Conservation (phyloP, 1,140 invertebrate genomes). For the Cheumatopsyche charites region DNA sequence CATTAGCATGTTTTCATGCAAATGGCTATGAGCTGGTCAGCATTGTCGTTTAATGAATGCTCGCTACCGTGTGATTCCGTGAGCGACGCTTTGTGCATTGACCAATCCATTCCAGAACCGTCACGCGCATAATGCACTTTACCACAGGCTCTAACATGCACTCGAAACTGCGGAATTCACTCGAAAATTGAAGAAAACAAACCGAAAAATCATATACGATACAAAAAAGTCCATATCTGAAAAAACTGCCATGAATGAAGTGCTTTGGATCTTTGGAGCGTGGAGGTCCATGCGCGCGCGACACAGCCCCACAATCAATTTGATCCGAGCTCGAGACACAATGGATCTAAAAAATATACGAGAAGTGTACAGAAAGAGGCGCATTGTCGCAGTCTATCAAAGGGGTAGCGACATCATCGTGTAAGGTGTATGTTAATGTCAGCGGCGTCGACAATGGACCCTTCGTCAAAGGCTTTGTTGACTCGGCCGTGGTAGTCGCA, state of each 20-base stretch:
- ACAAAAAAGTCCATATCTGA: too few relatives aligned
- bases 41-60: constrained; percentile 32
- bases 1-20: constrained; percentile 28
- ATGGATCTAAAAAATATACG: too few relatives aligned
- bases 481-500: background rate
- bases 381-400: too few relatives aligned
- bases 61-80: constrained; percentile 39
- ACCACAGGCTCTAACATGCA: background rate
- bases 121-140: background rate
- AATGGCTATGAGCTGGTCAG: constrained; percentile 5
- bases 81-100: constrained; percentile 32
- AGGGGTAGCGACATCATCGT: too few relatives aligned
- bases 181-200: background rate
- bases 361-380: too few relatives aligned
- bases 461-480: constrained; percentile 25
- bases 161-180: background rate
- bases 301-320: background rate
- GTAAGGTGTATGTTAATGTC: background rate
- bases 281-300: background rate
- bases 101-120: constrained; percentile 17
- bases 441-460: constrained; percentile 3
- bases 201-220: too few relatives aligned
- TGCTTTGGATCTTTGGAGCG: background rate
- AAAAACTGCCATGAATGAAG: too few relatives aligned
- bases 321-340: too few relatives aligned